Evolutionary conservation across 2,113 vertebrate genomes (phyloP).

Genomic region (Scomber scombrus): DNA sequence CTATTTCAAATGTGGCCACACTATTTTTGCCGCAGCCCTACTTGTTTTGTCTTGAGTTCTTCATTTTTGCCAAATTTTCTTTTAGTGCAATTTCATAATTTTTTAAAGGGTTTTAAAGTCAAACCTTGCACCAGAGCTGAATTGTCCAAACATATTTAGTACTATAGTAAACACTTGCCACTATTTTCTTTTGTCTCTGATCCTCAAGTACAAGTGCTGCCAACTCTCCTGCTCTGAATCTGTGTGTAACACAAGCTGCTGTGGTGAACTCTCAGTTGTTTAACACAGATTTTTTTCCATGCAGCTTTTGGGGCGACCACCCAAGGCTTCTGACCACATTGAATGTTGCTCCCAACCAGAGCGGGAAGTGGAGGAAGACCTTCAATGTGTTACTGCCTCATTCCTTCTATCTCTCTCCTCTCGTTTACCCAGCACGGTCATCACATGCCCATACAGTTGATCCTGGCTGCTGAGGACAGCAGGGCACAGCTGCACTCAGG

Average conservation of each 20-base stretch:
- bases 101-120: neutral
- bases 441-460: constrained; percentile 54
- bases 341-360: constrained; percentile 29
- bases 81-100: neutral
- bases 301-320: constrained; percentile 45
- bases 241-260: constrained; percentile 51
- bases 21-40: neutral
- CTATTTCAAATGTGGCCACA: neutral
- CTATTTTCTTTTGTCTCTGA: constrained; percentile 17
- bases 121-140: neutral
- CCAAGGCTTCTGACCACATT: constrained; percentile 54
- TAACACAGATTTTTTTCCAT: constrained; percentile 46
- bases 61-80: neutral
- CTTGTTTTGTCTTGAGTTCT: neutral
- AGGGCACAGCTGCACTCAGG: constrained; percentile 63
- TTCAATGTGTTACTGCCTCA: constrained; percentile 24
- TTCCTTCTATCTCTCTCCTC: constrained; percentile 19
- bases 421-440: constrained; percentile 29
- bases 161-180: constrained; percentile 8
- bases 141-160: constrained; percentile 35
- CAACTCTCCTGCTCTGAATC: constrained; percentile 13
- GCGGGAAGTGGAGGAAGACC: constrained; percentile 39
- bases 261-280: constrained; percentile 42
- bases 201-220: constrained; percentile 6
- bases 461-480: constrained; percentile 55